Evolutionary conservation across 2,797 vertebrate genomes (phyloP).

Genomic region (Cynodonichthys magdalenae): DNA sequence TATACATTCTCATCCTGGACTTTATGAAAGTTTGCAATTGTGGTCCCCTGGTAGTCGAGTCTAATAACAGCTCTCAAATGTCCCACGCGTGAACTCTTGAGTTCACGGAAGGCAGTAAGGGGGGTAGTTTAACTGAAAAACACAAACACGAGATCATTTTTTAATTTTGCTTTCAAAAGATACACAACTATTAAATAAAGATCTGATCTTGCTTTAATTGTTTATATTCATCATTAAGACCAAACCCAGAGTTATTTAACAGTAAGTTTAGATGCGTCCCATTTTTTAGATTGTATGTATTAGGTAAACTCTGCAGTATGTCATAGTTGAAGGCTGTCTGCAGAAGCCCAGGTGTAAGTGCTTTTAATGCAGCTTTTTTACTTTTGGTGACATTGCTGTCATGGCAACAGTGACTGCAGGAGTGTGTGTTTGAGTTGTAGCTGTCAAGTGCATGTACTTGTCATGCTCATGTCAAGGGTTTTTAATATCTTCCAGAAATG

Average conservation of each 20-base stretch:
- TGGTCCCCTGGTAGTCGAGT: slow-evolving; percentile 24
- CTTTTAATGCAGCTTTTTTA: background rate
- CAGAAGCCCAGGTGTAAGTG: background rate
- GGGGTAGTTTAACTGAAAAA: slow-evolving; percentile 20
- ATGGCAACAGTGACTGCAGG: slow-evolving; percentile 1
- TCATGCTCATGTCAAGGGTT: background rate
- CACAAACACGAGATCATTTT: slow-evolving; percentile 7
- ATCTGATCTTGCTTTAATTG: background rate
- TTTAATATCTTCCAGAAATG: background rate
- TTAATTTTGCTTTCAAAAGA: slow-evolving; percentile 20
- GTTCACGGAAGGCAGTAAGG: slow-evolving; percentile 10
- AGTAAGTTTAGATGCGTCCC: background rate
- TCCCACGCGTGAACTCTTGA: slow-evolving; percentile 21
- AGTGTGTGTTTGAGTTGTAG: background rate
- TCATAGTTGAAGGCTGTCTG: background rate
- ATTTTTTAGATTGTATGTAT: background rate
- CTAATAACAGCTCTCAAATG: slow-evolving; percentile 25
- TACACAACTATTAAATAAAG: background rate
- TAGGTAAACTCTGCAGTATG: background rate
- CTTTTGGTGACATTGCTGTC: background rate
- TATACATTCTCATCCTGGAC: slow-evolving; percentile 49
- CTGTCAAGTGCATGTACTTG: background rate
- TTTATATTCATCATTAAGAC: background rate
- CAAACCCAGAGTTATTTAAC: background rate
- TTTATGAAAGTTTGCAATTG: slow-evolving; percentile 46